These are phyloP conservation scores for Ptychobarbus kaznakovi DNA, from an alignment of 2,797 vertebrate genomes.

Conservation along the genomic window DNA sequence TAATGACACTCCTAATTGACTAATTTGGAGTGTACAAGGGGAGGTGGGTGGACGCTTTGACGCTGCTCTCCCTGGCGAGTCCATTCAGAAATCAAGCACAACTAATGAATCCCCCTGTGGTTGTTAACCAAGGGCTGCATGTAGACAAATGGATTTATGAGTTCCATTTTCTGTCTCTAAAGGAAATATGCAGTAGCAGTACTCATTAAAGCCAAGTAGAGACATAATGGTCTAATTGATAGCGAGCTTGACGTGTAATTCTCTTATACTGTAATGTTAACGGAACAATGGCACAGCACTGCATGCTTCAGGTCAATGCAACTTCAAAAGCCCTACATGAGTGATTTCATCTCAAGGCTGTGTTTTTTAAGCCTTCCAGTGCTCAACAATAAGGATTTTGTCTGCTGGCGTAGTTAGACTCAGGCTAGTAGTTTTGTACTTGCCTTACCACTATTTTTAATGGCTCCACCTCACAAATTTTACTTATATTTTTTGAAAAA, in stretches of 20 bases:
- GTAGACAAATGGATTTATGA: conserved; percentile 55
- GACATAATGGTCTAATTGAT: conserved; percentile 48
- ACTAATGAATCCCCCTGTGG: conserved; percentile 61
- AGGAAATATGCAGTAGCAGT: conserved; percentile 37
- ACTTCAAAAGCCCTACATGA: neutral
- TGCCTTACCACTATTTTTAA: neutral
- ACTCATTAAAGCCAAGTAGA: conserved; percentile 50
- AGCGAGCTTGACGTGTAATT: conserved; percentile 25
- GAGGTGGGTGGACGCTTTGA: conserved; percentile 54
- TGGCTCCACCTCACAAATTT: neutral
- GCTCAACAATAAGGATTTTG: neutral
- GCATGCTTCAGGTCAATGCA: neutral
- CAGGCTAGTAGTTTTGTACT: neutral
- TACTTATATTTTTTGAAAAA: neutral
- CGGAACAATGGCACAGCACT: conserved; percentile 19
- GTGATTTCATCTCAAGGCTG: neutral
- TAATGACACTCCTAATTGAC: conserved; percentile 67
- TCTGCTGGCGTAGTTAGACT: neutral
- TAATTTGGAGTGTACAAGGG: conserved; percentile 62
- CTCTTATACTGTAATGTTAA: conserved; percentile 17
- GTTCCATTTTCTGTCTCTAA: conserved; percentile 43
- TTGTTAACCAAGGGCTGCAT: conserved; percentile 52
- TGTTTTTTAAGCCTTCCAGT: neutral
- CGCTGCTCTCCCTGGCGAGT: conserved; percentile 54
- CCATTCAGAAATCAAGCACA: conserved; percentile 58